phyloP scores from a whole-genome alignment of 2,888 invertebrate species.

The Diaphora mendica region DNA sequence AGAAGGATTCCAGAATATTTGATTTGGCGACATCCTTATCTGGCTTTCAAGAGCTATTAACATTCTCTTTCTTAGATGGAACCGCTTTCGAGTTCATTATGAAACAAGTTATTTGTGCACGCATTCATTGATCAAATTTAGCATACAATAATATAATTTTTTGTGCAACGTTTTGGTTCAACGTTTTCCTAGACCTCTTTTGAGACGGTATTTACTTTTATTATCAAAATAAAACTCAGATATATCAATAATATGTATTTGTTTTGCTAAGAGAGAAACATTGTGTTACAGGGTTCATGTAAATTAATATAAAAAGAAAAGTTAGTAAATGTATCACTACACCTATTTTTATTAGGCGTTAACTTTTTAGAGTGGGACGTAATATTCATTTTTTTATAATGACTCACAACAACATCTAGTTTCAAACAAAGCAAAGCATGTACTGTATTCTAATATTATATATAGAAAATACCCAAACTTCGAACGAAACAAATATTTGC shows the following conservation, averaged over 20 bases:
- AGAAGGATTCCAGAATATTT: conserved; percentile 80
- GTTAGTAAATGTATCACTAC: too few species aligned
- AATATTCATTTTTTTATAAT: too few species aligned
- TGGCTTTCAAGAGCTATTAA: conserved; percentile 76
- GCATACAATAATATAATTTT: conserved; percentile 47
- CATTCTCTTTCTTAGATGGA: conserved; percentile 63
- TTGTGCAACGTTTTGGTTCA: conserved; percentile 36
- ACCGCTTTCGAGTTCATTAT: conserved; percentile 65
- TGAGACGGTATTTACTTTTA: not conserved
- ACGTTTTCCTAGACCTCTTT: conserved; percentile 2
- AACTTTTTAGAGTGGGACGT: too few species aligned
- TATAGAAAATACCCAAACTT: too few species aligned
- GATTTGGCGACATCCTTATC: conserved; percentile 78
- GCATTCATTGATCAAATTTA: conserved; percentile 52
- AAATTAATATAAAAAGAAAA: too few species aligned
- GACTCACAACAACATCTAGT: too few species aligned
- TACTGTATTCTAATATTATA: too few species aligned
- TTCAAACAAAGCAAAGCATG: too few species aligned
- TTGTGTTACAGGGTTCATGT: not conserved
- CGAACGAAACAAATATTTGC: too few species aligned
- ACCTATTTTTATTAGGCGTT: too few species aligned
- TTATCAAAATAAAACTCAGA: not conserved
- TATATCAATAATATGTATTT: not conserved
- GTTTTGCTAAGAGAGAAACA: not conserved
- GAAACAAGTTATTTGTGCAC: conserved; percentile 56